Conservation (phyloP, 2,797 vertebrate species). For the Phaenicophaeus curvirostris region DNA sequence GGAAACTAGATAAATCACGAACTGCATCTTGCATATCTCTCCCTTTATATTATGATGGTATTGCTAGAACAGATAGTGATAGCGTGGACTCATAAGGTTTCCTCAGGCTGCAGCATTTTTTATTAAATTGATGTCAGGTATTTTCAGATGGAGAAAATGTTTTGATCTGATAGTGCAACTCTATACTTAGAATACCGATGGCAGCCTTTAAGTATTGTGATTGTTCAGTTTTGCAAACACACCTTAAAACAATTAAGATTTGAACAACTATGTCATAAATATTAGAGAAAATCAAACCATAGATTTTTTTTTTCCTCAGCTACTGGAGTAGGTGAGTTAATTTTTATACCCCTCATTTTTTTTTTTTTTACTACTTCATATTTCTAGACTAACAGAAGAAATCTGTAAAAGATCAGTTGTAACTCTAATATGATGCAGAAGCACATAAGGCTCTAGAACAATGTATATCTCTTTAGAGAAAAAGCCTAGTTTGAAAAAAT, state of each 20-base stretch:
- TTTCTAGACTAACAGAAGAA: background rate
- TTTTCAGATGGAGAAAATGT: background rate
- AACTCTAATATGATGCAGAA: background rate
- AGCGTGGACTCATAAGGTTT: constrained; percentile 59
- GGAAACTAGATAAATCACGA: constrained; percentile 68
- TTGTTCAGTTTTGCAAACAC: background rate
- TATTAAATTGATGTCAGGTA: background rate
- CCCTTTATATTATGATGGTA: constrained; percentile 88
- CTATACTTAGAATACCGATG: background rate
- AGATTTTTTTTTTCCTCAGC: background rate
- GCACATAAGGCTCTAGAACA: background rate
- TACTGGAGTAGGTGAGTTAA: background rate
- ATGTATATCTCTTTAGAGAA: background rate
- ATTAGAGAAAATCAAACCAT: background rate
- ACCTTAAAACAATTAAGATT: background rate
- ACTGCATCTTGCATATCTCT: constrained; percentile 86
- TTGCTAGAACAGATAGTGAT: constrained; percentile 78
- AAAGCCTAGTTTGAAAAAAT: background rate
- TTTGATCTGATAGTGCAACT: background rate
- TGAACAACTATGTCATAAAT: background rate
- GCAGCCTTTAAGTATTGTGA: background rate
- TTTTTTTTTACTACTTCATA: background rate
- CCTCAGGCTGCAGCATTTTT: constrained; percentile 47
- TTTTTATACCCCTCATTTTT: background rate
- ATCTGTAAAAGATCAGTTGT: background rate